A percentile compares a stretch with the other conserved stretches of the same genome.
These are phyloP conservation scores for Stenolophus ochropezus DNA, from an alignment of 2,888 invertebrate genomes.

Conservation along the genomic window DNA sequence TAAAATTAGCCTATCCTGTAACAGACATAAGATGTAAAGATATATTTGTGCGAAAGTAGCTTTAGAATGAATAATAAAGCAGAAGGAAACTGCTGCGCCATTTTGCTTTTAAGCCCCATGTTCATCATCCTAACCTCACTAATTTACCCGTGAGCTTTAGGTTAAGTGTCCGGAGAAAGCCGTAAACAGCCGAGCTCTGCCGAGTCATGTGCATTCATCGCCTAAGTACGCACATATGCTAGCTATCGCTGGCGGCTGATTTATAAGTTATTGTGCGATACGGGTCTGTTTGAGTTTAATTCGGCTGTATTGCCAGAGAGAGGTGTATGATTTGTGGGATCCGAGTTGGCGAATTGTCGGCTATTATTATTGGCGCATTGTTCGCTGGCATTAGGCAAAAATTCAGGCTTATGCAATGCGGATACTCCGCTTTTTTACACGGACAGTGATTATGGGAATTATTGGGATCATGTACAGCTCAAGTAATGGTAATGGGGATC, in stretches of 20 bases:
- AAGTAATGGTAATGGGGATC: background rate
- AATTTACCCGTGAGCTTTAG: background rate
- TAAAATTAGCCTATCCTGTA: no score
- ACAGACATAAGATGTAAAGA: no score
- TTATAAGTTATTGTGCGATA: constrained; percentile 53
- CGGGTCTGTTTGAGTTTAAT: constrained; percentile 50
- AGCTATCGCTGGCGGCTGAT: constrained; percentile 19
- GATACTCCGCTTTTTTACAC: background rate
- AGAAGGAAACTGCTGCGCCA: background rate
- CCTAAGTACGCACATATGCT: constrained; percentile 32
- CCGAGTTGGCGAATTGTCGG: constrained; percentile 16
- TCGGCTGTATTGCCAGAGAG: constrained; percentile 26
- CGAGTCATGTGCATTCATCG: constrained; percentile 31
- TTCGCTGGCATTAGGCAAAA: constrained; percentile 7
- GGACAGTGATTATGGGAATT: background rate
- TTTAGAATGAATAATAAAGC: no score
- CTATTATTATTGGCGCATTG: constrained; percentile 40
- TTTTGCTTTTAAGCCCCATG: background rate
- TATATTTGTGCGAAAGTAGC: no score
- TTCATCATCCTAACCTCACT: background rate
- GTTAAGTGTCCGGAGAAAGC: background rate
- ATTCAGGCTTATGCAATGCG: background rate
- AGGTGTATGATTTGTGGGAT: constrained; percentile 39
- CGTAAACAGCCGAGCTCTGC: constrained; percentile 35
- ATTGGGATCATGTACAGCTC: no score